Conservation (phyloP, 1,140 invertebrate species). For the Amyelois transitella region DNA sequence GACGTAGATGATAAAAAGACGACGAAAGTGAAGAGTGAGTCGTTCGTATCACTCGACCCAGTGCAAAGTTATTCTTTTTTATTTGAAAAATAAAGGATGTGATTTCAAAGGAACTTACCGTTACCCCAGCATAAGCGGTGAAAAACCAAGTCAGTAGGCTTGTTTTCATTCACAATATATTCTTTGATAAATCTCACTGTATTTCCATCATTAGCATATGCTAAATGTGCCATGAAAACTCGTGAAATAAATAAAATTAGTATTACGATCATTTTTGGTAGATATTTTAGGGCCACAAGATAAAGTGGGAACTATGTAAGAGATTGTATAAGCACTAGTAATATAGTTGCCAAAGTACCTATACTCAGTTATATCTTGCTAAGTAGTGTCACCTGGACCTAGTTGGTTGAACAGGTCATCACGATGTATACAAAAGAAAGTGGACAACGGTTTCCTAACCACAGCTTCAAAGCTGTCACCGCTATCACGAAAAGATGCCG, state of each 20-base stretch:
- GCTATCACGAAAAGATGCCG: no score
- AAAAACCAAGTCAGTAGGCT: conserved; percentile 31
- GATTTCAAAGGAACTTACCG: conserved; percentile 28
- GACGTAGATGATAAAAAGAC: no score
- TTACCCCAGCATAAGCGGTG: conserved; percentile 35
- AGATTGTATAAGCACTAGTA: background rate
- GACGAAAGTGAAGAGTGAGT: no score
- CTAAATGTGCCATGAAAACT: background rate
- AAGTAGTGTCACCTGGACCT: no score
- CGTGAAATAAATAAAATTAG: background rate
- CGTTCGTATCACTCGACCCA: no score
- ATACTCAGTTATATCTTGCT: no score
- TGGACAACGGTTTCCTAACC: no score
- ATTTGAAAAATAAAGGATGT: conserved; percentile 1
- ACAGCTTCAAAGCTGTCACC: no score
- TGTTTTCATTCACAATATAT: conserved; percentile 40
- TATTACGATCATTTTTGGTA: background rate
- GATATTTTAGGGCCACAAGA: background rate
- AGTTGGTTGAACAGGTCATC: no score
- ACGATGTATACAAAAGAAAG: no score
- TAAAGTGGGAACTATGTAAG: background rate
- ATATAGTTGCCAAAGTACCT: no score
- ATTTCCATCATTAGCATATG: conserved; percentile 14
- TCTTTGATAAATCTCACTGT: conserved; percentile 31
- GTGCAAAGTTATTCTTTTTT: no score